These are phyloP conservation scores for Andrena fulva DNA, from an alignment of 2,888 invertebrate species.

Conservation along the genomic window DNA sequence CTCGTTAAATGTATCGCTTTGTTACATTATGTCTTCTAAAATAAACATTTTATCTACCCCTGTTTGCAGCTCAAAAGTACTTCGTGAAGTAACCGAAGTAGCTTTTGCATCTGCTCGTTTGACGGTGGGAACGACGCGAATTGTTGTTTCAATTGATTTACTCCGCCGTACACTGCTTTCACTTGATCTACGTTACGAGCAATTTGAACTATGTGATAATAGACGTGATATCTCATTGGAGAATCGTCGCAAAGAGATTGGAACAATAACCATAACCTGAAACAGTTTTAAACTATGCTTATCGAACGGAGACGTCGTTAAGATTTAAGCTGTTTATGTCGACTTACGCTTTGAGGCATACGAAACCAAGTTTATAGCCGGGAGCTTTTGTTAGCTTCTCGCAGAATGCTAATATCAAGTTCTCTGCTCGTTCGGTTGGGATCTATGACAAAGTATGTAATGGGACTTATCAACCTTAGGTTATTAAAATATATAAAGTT, in stretches of 20 bases:
- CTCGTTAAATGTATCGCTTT: conserved; percentile 23
- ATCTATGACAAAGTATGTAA: conserved; percentile 86
- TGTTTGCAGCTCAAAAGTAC: conserved; percentile 94
- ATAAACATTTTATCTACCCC: conserved; percentile 86
- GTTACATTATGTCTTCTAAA: background rate
- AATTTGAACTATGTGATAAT: conserved; percentile 95
- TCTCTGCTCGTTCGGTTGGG: conserved; percentile 94
- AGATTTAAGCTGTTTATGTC: background rate
- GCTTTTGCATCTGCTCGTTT: conserved; percentile 95
- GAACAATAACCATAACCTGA: conserved; percentile 95
- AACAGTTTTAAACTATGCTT: conserved; percentile 73
- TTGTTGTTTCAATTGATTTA: conserved; percentile 93
- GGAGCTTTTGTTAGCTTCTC: conserved; percentile 96
- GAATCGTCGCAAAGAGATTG: conserved; percentile 95
- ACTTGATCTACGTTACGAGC: conserved; percentile 95
- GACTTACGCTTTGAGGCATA: conserved; percentile 93
- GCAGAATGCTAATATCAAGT: conserved; percentile 95
- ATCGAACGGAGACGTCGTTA: background rate
- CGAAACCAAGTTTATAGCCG: conserved; percentile 91
- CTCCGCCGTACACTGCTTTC: conserved; percentile 92
- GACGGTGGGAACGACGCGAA: conserved; percentile 92
- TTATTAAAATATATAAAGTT: background rate
- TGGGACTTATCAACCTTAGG: background rate
- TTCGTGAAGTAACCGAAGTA: conserved; percentile 95
- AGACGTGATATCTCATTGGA: conserved; percentile 95